phyloP scores from a whole-genome alignment of 2,888 invertebrate genomes.

The Phengaris alcon region DNA sequence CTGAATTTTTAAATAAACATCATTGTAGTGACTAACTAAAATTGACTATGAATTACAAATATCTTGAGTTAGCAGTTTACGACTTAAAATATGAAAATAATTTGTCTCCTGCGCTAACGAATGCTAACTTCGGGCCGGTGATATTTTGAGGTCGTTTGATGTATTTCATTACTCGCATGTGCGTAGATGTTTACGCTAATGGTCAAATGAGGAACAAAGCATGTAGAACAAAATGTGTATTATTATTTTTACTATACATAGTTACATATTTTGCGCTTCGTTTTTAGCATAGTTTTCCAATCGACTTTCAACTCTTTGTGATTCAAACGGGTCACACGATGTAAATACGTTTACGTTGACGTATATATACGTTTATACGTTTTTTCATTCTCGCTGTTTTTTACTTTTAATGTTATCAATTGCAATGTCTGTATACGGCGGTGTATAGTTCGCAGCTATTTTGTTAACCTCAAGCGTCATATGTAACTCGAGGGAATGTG shows the following conservation, averaged over 20 bases:
- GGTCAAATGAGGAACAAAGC: conserved; percentile 35
- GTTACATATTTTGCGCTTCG: conserved; percentile 29
- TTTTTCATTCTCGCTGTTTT: conserved; percentile 21
- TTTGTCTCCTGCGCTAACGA: conserved; percentile 25
- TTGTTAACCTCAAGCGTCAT: conserved; percentile 22
- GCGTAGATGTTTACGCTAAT: conserved; percentile 39
- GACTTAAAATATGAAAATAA: conserved; percentile 10
- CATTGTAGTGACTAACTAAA: background rate
- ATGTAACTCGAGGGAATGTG: background rate
- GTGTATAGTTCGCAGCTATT: conserved; percentile 25
- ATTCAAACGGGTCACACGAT: background rate
- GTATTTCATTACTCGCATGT: conserved; percentile 38
- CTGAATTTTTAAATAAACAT: conserved; percentile 9
- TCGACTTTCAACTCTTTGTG: conserved; percentile 12
- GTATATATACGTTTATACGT: too few relatives aligned
- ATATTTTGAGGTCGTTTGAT: conserved; percentile 32
- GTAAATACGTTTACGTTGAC: conserved; percentile 25
- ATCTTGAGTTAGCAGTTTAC: background rate
- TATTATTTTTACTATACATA: conserved; percentile 31
- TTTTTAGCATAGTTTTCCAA: conserved; percentile 28
- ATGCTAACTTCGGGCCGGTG: conserved; percentile 30
- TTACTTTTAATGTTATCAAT: conserved; percentile 20
- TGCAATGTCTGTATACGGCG: conserved; percentile 26
- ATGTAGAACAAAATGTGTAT: conserved; percentile 27
- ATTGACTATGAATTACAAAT: conserved; percentile 1